Percentiles rank a stretch among this genome's conserved stretches.
Conservation (phyloP, 1,140 invertebrate species). For the Drosophila serrata region DNA sequence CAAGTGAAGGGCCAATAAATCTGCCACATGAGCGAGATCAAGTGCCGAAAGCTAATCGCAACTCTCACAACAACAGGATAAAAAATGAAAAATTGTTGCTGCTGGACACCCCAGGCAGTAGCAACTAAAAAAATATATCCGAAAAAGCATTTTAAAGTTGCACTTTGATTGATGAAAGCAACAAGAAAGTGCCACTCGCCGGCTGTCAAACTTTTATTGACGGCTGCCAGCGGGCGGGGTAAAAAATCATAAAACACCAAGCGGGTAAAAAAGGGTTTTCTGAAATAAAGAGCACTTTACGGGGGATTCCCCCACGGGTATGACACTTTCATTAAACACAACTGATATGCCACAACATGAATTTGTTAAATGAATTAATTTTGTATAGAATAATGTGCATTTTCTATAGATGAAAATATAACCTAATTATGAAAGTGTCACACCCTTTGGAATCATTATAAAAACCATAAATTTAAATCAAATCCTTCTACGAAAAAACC, state of each 20-base stretch:
- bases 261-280: slow-evolving; percentile 9
- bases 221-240: neutral
- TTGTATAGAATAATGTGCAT: neutral
- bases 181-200: slow-evolving; percentile 40
- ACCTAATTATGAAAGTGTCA: neutral
- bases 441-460: too few species aligned
- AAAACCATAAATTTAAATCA: neutral
- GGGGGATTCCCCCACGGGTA: neutral
- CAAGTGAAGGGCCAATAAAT: slow-evolving; percentile 57
- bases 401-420: neutral
- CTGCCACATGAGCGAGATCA: slow-evolving; percentile 59
- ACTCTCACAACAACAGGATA: slow-evolving; percentile 27
- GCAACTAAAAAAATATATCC: slow-evolving; percentile 3
- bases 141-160: slow-evolving; percentile 46
- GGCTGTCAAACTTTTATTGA: slow-evolving; percentile 44
- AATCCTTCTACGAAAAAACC: neutral
- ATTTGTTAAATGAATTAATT: neutral
- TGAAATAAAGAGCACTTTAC: slow-evolving; percentile 9
- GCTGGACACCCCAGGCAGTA: slow-evolving; percentile 28
- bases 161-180: slow-evolving; percentile 64
- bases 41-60: slow-evolving; percentile 68
- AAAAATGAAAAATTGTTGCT: slow-evolving; percentile 67
- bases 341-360: neutral
- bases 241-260: slow-evolving; percentile 23
- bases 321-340: neutral